A percentile compares a stretch with the other conserved stretches of the same genome.
Conservation (phyloP, 1,140 invertebrate genomes). For the Drosophila nikananu region DNA sequence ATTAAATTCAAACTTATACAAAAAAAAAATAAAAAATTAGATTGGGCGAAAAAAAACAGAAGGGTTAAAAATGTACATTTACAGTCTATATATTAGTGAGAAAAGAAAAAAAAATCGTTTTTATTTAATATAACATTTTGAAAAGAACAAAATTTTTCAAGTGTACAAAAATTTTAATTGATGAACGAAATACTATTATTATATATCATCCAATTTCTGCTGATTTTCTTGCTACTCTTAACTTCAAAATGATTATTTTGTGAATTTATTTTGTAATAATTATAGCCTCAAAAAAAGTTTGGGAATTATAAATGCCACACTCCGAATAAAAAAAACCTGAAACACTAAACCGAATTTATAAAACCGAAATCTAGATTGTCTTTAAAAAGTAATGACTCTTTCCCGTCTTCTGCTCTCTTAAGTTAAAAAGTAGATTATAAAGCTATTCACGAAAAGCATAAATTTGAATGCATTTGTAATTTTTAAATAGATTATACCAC, state of each 20-base stretch:
- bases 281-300: not conserved
- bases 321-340: slow-evolving; percentile 42
- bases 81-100: slow-evolving; percentile 22
- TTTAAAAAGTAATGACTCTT: slow-evolving; percentile 24
- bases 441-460: not conserved
- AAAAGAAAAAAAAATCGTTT: not conserved
- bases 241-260: slow-evolving; percentile 5
- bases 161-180: slow-evolving; percentile 12
- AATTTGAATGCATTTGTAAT: not conserved
- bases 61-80: slow-evolving; percentile 51
- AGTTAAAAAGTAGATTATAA: slow-evolving; percentile 6
- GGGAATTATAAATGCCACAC: slow-evolving; percentile 28
- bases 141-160: not conserved
- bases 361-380: slow-evolving; percentile 30
- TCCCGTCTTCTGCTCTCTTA: not conserved
- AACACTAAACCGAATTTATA: slow-evolving; percentile 72
- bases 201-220: not conserved
- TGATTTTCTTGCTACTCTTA: slow-evolving; percentile 1
- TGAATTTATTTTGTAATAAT: slow-evolving; percentile 4
- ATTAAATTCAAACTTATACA: slow-evolving; percentile 10
- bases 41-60: slow-evolving; percentile 22
- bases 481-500: not conserved
- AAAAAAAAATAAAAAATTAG: slow-evolving; percentile 10
- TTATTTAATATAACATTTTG: not conserved
- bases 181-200: not conserved